These are phyloP conservation scores for Xyrauchen texanus DNA, from an alignment of 2,113 vertebrate species.

Conservation along the genomic window DNA sequence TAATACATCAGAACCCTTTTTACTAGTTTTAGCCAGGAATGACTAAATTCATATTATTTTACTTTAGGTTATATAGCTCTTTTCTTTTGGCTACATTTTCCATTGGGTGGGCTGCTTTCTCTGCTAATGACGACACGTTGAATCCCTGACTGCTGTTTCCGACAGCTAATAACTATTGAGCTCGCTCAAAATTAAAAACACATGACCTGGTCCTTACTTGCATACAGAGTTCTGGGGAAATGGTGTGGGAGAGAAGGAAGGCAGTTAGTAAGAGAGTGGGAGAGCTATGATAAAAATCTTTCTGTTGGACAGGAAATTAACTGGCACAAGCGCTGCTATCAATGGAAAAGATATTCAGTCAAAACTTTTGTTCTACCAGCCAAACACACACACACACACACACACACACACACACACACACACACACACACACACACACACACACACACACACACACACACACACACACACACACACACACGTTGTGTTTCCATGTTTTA, in stretches of 20 bases:
- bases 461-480: too few relatives aligned
- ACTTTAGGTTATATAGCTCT: background rate
- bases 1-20: background rate
- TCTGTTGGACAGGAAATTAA: slow-evolving; percentile 43
- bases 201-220: slow-evolving; percentile 35
- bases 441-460: too few relatives aligned
- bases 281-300: background rate
- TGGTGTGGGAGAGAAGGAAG: slow-evolving; percentile 3
- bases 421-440: too few relatives aligned
- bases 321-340: slow-evolving; percentile 1
- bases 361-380: background rate
- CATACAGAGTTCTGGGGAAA: slow-evolving; percentile 9
- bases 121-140: slow-evolving; percentile 4
- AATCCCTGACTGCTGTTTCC: slow-evolving; percentile 21
- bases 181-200: slow-evolving; percentile 46
- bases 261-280: background rate
- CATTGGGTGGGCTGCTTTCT: slow-evolving; percentile 9
- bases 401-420: background rate
- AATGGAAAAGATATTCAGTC: slow-evolving; percentile 27
- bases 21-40: background rate
- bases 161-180: slow-evolving; percentile 26
- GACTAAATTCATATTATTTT: background rate
- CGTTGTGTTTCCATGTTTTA: too few relatives aligned
- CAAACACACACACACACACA: background rate
- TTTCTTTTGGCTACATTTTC: slow-evolving; percentile 1